A percentile compares a stretch with the other conserved stretches of the same genome.
phyloP scores from a whole-genome alignment of 1,140 invertebrate genomes.

The Colletes gigas region DNA sequence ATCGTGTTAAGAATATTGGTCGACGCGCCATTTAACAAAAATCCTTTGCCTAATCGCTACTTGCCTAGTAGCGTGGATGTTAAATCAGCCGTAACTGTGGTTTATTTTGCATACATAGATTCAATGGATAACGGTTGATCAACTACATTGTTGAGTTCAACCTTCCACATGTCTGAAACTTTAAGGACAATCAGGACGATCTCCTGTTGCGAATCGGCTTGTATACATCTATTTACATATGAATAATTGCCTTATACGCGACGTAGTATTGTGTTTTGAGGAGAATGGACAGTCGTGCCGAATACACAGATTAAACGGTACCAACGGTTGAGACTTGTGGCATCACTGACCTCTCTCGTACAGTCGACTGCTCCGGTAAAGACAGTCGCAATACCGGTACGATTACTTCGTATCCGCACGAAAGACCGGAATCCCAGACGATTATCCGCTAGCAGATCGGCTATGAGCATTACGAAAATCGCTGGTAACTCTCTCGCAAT shows the following conservation, averaged over 20 bases:
- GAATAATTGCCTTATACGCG: not conserved
- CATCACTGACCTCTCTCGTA: slow-evolving; percentile 26
- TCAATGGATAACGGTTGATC: no score
- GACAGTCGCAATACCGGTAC: slow-evolving; percentile 35
- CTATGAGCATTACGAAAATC: slow-evolving; percentile 51
- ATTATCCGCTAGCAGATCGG: slow-evolving; percentile 49
- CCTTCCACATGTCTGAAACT: no score
- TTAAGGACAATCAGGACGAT: no score
- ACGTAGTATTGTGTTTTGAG: not conserved
- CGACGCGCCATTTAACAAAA: no score
- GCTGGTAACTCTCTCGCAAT: slow-evolving; percentile 24
- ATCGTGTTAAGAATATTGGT: no score
- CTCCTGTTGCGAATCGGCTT: no score
- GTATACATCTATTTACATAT: no score
- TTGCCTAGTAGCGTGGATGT: no score
- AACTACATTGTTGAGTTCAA: no score
- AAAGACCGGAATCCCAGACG: slow-evolving; percentile 55
- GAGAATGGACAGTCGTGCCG: not conserved
- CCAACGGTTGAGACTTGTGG: slow-evolving; percentile 13
- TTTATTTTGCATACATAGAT: no score
- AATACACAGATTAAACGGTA: slow-evolving; percentile 51
- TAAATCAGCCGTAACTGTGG: no score
- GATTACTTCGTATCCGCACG: slow-evolving; percentile 51
- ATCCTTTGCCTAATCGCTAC: no score
- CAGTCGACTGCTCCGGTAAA: slow-evolving; percentile 12